Evolutionary conservation across 2,797 vertebrate genomes (phyloP).

Genomic region (Tapirus indicus): DNA sequence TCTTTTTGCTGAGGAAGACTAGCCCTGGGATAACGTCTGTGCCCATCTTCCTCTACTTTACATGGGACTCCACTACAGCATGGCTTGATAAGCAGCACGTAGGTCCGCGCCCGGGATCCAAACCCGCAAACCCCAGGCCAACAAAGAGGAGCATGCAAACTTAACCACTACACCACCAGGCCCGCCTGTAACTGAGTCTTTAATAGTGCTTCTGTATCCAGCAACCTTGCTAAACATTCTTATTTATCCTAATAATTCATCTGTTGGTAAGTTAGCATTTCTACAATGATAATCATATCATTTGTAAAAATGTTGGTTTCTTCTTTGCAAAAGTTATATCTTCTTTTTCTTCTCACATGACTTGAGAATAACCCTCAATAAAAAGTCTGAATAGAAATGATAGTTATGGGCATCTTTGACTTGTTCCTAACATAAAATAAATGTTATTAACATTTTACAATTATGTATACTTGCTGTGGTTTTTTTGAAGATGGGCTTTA

Average conservation of each 20-base stretch:
- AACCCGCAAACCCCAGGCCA: too few species aligned
- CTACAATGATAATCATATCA: neutral
- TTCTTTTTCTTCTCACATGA: conserved; percentile 5
- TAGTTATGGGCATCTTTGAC: neutral
- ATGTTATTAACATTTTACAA: neutral
- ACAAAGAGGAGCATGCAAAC: too few species aligned
- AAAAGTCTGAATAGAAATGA: neutral
- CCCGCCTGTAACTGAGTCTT: neutral
- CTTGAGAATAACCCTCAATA: neutral
- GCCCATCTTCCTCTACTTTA: too few species aligned
- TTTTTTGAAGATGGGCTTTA: neutral
- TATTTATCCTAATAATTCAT: conserved; percentile 32
- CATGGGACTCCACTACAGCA: too few species aligned
- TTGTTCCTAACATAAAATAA: conserved; percentile 5
- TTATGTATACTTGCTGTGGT: neutral
- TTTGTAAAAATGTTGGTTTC: neutral
- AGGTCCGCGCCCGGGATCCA: too few species aligned
- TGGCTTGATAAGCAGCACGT: too few species aligned
- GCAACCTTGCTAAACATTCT: neutral
- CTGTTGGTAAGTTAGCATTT: conserved; percentile 3
- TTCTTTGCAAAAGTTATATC: neutral
- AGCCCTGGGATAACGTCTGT: too few species aligned
- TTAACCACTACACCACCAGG: too few species aligned
- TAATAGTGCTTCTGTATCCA: neutral
- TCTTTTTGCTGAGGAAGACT: too few species aligned